Evolutionary conservation across 2,113 vertebrate species (phyloP).

Genomic region (Diadophis punctatus): DNA sequence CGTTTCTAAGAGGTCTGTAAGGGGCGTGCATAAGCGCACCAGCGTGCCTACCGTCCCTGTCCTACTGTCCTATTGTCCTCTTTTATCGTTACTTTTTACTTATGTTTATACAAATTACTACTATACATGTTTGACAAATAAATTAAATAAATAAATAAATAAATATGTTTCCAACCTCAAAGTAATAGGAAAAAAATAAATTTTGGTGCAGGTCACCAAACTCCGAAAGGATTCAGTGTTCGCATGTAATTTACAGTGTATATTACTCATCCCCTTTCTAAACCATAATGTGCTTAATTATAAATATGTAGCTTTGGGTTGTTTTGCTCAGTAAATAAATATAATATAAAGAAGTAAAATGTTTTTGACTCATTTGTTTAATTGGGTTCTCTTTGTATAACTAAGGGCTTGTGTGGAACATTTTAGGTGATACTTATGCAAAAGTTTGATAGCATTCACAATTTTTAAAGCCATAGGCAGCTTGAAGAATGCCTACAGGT

Average conservation of each 20-base stretch:
- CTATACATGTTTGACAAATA: no score
- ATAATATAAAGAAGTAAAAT: neutral
- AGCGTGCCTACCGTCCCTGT: no score
- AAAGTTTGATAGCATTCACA: neutral
- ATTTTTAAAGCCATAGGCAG: neutral
- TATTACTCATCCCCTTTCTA: neutral
- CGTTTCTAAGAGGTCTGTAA: no score
- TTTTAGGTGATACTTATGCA: neutral
- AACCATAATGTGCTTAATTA: neutral
- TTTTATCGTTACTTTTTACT: no score
- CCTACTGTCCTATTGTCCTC: no score
- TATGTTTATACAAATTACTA: no score
- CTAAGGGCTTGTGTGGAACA: neutral
- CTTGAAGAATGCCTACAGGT: neutral
- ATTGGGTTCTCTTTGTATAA: neutral
- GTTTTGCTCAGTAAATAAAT: neutral
- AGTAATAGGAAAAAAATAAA: neutral
- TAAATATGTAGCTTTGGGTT: neutral
- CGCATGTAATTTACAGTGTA: neutral
- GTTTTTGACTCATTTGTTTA: neutral
- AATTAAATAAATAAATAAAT: no score
- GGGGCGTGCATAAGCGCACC: no score
- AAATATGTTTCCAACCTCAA: neutral
- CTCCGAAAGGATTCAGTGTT: neutral
- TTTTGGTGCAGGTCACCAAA: neutral